Evolutionary conservation across 2,888 invertebrate species (phyloP).

Genomic region (Andrena flavipes): DNA sequence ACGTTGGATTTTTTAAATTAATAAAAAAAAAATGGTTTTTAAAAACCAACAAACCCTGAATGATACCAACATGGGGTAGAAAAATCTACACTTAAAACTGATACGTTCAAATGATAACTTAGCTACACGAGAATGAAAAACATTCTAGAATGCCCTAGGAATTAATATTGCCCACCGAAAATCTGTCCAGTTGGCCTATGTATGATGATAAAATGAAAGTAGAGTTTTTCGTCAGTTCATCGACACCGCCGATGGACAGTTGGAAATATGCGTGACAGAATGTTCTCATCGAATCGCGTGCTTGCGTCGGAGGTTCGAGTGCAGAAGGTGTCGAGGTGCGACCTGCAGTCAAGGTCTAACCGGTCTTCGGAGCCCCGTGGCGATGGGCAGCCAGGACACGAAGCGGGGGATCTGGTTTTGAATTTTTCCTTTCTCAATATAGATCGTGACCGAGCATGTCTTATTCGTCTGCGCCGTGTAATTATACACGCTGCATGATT

Average conservation of each 20-base stretch:
- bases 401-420: constrained; percentile 78
- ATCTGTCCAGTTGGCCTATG: not conserved
- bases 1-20: too few relatives aligned
- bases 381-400: constrained; percentile 51
- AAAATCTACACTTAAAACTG: too few relatives aligned
- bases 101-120: too few relatives aligned
- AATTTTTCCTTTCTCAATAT: constrained; percentile 79
- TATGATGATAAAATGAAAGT: not conserved
- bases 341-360: constrained; percentile 72
- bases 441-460: constrained; percentile 72
- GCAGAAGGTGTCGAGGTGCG: constrained; percentile 69
- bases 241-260: constrained; percentile 7
- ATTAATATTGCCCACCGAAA: not conserved
- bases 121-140: too few relatives aligned
- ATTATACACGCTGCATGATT: constrained; percentile 63
- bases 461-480: constrained; percentile 65
- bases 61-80: too few relatives aligned
- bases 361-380: constrained; percentile 76
- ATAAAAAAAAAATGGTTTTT: too few relatives aligned
- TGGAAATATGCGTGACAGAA: constrained; percentile 35
- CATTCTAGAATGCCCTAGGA: not conserved
- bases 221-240: not conserved
- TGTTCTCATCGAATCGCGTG: constrained; percentile 57
- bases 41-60: too few relatives aligned
- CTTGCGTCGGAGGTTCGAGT: constrained; percentile 49